These are phyloP conservation scores for Sebastes cheni DNA, from an alignment of 2,797 vertebrate genomes.

Conservation along the genomic window DNA sequence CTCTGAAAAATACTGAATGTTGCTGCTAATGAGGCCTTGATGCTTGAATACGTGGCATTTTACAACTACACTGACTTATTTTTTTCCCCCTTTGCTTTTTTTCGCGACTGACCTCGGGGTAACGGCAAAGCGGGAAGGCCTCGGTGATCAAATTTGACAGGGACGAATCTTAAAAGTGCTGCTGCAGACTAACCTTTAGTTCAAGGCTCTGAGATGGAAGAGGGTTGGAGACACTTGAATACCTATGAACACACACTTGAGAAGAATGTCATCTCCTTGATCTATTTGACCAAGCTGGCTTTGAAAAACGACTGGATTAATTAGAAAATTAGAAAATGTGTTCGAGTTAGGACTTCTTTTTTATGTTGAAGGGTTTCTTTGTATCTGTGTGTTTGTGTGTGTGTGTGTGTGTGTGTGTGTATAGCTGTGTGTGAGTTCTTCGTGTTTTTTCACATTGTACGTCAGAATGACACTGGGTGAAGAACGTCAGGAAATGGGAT, in stretches of 20 bases:
- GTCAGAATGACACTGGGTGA: conserved; percentile 54
- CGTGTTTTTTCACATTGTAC: conserved; percentile 47
- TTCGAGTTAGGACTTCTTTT: conserved; percentile 51
- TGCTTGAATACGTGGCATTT: conserved; percentile 67
- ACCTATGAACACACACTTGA: conserved; percentile 56
- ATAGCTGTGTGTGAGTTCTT: neutral
- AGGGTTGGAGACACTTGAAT: conserved; percentile 42
- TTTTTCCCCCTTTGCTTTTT: neutral
- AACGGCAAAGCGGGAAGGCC: conserved; percentile 58
- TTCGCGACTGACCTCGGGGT: conserved; percentile 55
- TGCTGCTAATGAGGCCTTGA: conserved; percentile 60
- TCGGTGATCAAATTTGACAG: conserved; percentile 80
- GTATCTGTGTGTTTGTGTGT: neutral
- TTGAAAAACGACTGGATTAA: conserved; percentile 65
- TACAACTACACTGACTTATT: conserved; percentile 60
- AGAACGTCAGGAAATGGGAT: conserved; percentile 64
- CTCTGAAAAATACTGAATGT: conserved; percentile 52
- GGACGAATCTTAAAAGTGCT: conserved; percentile 73
- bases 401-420: neutral
- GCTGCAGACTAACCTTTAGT: conserved; percentile 71
- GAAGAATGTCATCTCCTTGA: conserved; percentile 73
- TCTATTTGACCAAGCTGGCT: conserved; percentile 47
- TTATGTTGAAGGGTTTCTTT: conserved; percentile 42
- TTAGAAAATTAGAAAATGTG: conserved; percentile 65
- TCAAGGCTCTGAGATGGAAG: conserved; percentile 62